Evolutionary conservation across 2,888 invertebrate genomes (phyloP).

Genomic region (Drosophila maculinotata): DNA sequence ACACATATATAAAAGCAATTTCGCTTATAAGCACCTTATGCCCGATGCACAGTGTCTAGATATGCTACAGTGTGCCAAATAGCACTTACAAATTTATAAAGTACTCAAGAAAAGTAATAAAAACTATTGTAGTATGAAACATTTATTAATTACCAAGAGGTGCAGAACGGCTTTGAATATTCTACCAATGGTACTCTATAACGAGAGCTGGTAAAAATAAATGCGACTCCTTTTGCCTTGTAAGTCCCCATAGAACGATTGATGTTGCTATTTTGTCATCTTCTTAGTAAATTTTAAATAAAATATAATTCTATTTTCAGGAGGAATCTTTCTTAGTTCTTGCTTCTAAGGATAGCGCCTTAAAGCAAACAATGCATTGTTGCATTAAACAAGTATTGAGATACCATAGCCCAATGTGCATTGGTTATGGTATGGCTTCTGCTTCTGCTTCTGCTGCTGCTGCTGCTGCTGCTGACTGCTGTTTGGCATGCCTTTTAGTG

Average conservation of each 20-base stretch:
- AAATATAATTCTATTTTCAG: too few species aligned
- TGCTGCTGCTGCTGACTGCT: constrained; percentile 43
- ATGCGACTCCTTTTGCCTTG: too few species aligned
- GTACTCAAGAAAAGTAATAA: not conserved
- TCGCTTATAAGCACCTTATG: constrained; percentile 67
- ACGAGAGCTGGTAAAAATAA: too few species aligned
- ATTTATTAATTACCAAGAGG: too few species aligned
- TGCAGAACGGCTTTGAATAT: too few species aligned
- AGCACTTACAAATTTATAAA: not conserved
- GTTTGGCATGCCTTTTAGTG: constrained; percentile 71
- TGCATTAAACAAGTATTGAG: constrained; percentile 17
- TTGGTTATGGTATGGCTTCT: constrained; percentile 28
- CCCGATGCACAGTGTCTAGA: constrained; percentile 42
- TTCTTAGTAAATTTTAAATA: not conserved
- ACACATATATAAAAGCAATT: constrained; percentile 55
- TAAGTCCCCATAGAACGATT: too few species aligned
- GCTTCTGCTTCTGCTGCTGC: not conserved
- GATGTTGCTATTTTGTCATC: too few species aligned
- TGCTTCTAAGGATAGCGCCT: not conserved
- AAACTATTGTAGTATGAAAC: too few species aligned
- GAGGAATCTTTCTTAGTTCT: not conserved
- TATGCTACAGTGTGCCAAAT: constrained; percentile 37
- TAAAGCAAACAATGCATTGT: not conserved
- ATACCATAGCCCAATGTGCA: constrained; percentile 50
- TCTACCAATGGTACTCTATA: too few species aligned